phyloP scores from a whole-genome alignment of 1,140 invertebrate genomes.

The Macrobrachium rosenbergii region DNA sequence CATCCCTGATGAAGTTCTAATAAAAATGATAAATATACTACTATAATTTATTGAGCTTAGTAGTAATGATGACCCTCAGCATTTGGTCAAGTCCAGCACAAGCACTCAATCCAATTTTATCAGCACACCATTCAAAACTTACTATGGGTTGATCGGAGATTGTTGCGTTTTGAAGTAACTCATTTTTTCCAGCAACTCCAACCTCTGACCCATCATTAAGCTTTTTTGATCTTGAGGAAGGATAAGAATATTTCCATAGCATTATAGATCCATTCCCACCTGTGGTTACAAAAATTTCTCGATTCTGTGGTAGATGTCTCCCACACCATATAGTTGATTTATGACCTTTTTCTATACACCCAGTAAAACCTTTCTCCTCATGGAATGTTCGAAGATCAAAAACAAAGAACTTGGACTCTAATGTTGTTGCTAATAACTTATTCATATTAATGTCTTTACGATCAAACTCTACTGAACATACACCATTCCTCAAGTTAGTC shows the following conservation, averaged over 20 bases:
- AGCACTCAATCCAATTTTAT: constrained; percentile 89
- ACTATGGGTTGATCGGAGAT: constrained; percentile 91
- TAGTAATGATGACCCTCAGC: constrained; percentile 88
- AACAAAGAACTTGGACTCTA: constrained; percentile 93
- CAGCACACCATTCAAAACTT: constrained; percentile 91
- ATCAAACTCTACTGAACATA: constrained; percentile 93
- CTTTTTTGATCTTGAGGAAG: constrained; percentile 79
- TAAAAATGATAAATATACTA: not conserved
- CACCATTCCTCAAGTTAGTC: constrained; percentile 93
- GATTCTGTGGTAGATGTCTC: constrained; percentile 91
- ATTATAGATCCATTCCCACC: constrained; percentile 89
- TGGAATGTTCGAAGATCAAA: constrained; percentile 92
- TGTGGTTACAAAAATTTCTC: constrained; percentile 92
- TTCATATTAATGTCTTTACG: constrained; percentile 95
- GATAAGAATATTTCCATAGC: constrained; percentile 96
- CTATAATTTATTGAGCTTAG: constrained; percentile 82
- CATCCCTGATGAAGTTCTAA: too few species aligned
- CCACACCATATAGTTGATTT: constrained; percentile 90
- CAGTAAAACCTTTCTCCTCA: constrained; percentile 88
- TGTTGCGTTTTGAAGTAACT: constrained; percentile 83
- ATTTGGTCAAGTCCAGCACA: constrained; percentile 94
- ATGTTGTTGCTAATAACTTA: constrained; percentile 90
- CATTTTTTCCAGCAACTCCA: constrained; percentile 83
- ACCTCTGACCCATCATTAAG: constrained; percentile 79
- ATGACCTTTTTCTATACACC: constrained; percentile 82